Evolutionary conservation across 2,888 invertebrate genomes (phyloP).

Genomic region (Aleiodes testaceus): DNA sequence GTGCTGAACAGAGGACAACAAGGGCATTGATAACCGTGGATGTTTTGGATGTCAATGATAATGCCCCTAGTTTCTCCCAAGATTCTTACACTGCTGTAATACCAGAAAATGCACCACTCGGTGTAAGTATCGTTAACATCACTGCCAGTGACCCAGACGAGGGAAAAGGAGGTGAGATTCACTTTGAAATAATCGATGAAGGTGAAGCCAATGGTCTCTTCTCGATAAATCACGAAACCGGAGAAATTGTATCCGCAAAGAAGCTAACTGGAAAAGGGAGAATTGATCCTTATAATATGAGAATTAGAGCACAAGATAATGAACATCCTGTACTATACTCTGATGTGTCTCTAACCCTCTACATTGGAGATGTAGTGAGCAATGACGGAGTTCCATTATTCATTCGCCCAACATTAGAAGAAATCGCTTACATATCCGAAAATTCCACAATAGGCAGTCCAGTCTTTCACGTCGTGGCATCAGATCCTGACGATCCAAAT

Average conservation of each 20-base stretch:
- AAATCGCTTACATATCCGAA: slow-evolving; percentile 82
- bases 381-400: slow-evolving; percentile 88
- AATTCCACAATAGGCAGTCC: slow-evolving; percentile 83
- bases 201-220: slow-evolving; percentile 83
- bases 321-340: slow-evolving; percentile 78
- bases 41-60: slow-evolving; percentile 86
- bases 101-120: slow-evolving; percentile 82
- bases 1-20: slow-evolving; percentile 80
- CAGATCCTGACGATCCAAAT: slow-evolving; percentile 85
- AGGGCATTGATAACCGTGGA: slow-evolving; percentile 80
- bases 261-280: slow-evolving; percentile 84
- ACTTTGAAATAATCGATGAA: slow-evolving; percentile 83
- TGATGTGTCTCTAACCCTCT: slow-evolving; percentile 79
- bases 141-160: slow-evolving; percentile 86
- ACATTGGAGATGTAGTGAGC: slow-evolving; percentile 85
- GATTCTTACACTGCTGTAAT: slow-evolving; percentile 82
- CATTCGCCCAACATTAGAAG: slow-evolving; percentile 81
- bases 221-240: slow-evolving; percentile 79
- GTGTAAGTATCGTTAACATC: slow-evolving; percentile 80
- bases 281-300: slow-evolving; percentile 81
- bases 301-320: slow-evolving; percentile 81
- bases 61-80: slow-evolving; percentile 81
- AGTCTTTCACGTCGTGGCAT: slow-evolving; percentile 84
- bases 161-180: slow-evolving; percentile 81
- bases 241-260: slow-evolving; percentile 80